These are phyloP conservation scores for Maniola jurtina DNA, from an alignment of 1,140 invertebrate species.

Conservation along the genomic window DNA sequence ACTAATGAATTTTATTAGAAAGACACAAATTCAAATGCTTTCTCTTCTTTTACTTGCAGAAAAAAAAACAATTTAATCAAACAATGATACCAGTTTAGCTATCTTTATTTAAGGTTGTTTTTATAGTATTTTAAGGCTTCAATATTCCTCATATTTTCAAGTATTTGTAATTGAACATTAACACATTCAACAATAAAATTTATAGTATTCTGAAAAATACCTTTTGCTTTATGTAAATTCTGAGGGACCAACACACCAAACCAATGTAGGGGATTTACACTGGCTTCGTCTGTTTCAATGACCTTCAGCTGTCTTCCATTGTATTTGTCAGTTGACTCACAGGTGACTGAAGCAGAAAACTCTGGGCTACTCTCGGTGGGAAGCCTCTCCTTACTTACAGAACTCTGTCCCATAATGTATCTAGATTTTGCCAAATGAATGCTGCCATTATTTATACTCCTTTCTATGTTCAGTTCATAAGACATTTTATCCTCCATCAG, in stretches of 20 bases:
- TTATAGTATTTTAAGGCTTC: slow-evolving; percentile 58
- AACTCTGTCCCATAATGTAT: slow-evolving; percentile 85
- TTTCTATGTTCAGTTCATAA: slow-evolving; percentile 82
- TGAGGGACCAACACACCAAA: slow-evolving; percentile 87
- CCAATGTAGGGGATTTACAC: slow-evolving; percentile 85
- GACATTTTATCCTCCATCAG: slow-evolving; percentile 84
- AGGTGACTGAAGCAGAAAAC: slow-evolving; percentile 78
- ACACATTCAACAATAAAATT: slow-evolving; percentile 81
- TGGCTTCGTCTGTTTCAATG: slow-evolving; percentile 62
- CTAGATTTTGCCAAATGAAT: slow-evolving; percentile 85
- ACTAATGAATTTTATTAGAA: too few species aligned
- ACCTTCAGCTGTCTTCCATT: slow-evolving; percentile 62
- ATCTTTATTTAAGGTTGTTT: not conserved
- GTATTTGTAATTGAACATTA: slow-evolving; percentile 81
- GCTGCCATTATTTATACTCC: slow-evolving; percentile 81
- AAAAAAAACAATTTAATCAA: not conserved
- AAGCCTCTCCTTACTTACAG: slow-evolving; percentile 82
- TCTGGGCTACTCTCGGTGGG: slow-evolving; percentile 81
- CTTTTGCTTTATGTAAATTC: slow-evolving; percentile 83
- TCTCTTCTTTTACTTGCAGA: too few species aligned
- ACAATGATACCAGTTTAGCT: not conserved
- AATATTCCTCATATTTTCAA: slow-evolving; percentile 70
- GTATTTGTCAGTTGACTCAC: slow-evolving; percentile 61
- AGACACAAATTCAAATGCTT: too few species aligned
- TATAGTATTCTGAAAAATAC: slow-evolving; percentile 82